Conservation (phyloP, 2,797 vertebrate genomes). For the Moxostoma hubbsi region DNA sequence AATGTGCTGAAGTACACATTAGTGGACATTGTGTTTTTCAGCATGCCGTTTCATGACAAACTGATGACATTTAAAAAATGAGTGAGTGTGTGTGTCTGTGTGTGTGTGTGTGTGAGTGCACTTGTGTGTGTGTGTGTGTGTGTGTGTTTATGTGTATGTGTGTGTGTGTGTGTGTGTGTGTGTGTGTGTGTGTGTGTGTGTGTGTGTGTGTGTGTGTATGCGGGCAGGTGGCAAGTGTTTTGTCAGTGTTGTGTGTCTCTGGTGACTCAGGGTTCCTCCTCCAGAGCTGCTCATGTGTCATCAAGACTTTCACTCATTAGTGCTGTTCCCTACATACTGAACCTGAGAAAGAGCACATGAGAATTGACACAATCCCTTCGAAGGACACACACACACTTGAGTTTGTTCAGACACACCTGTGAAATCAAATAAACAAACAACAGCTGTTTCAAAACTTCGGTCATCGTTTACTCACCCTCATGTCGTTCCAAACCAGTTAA, state of each 20-base stretch:
- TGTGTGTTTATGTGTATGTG: conserved; percentile 31
- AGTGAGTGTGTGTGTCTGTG: conserved; percentile 23
- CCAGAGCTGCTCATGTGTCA: conserved; percentile 63
- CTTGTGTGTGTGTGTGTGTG: conserved; percentile 28
- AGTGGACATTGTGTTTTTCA: no score
- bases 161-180: conserved; percentile 26
- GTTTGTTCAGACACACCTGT: conserved; percentile 2
- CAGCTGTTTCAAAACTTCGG: no score
- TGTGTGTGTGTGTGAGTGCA: conserved; percentile 38
- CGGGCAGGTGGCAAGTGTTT: conserved; percentile 48
- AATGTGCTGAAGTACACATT: no score
- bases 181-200: conserved; percentile 28
- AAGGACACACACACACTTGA: conserved; percentile 38
- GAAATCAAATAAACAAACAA: no score
- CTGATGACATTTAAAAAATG: no score
- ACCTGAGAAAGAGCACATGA: conserved; percentile 60
- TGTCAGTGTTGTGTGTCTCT: conserved; percentile 58
- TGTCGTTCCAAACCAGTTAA: no score
- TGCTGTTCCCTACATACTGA: conserved; percentile 54
- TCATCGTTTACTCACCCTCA: no score
- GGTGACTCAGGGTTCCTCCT: conserved; percentile 66
- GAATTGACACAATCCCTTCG: conserved; percentile 51
- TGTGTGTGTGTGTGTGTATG: conserved; percentile 35
- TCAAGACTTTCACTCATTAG: conserved; percentile 60
- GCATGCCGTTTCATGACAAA: no score